Evolutionary conservation across 2,797 vertebrate species (phyloP), one percentile per base, ranked within the genome.

Genomic region (Chelmon rostratus): DNA sequence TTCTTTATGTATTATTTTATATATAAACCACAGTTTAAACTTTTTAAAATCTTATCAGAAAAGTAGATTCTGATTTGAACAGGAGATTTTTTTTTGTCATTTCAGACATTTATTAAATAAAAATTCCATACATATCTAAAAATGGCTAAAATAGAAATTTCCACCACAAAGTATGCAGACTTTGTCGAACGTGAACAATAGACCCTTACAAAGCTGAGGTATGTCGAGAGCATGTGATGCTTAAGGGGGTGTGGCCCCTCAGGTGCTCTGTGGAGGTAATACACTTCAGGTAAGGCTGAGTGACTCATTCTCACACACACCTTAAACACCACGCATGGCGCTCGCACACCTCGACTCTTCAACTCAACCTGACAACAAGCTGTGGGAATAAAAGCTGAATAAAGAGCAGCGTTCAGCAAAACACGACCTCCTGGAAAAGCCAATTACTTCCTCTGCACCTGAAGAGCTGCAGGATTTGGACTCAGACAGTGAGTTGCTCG

Each of bases 231-330:
- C 88, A 90, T 91, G 91, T 93, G 91, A 92, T 88, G 83, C 82
- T 85, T 7, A 8, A 54, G 87, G 90, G 72, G 94, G 94, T 78
- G 94, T 94, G 93, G 93, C 89, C 82, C 88, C 50, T 74, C 73
- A 89, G 90, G 79, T 89, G 87, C 77, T 79, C 59, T 25, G 65
- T 47, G 44, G 37, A 85, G 83, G 85, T 86, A 90, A 84, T 68
- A 62, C 84, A 86, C 85, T 73, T 66, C 81, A 92, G 86, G 91
- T 90, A 92, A 88, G 28, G 12, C 81, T 9, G 25, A 68, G 76
- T 92, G 91, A 94, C 73, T 93, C 93, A 94, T 79, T 91, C 78
- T 85, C 72, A 79, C 88, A 93, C 92, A 93, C 86, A 87, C 88
- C 88, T 88, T 80, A 64, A 78, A 81, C 78, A 71, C 64, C 52